These are phyloP conservation scores for Lycia hirtaria DNA, from an alignment of 2,888 invertebrate species.

Conservation along the genomic window DNA sequence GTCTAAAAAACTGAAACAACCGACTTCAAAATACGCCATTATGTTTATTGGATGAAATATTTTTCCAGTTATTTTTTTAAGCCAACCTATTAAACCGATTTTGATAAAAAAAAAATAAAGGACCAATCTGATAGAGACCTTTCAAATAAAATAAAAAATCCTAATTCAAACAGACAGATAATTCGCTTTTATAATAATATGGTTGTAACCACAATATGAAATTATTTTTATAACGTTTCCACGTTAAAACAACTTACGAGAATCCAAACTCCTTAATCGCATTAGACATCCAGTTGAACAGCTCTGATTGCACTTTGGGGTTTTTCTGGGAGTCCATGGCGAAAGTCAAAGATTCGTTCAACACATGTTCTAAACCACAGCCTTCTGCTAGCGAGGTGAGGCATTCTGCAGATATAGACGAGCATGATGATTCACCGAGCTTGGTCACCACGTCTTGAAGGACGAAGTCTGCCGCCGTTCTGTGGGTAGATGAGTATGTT, in stretches of 20 bases:
- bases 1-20: neutral
- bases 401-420: conserved; percentile 88
- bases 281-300: conserved; percentile 91
- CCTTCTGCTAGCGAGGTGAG: conserved; percentile 92
- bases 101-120: too few relatives aligned
- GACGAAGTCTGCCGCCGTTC: conserved; percentile 90
- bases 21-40: too few relatives aligned
- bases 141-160: neutral
- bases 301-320: conserved; percentile 95
- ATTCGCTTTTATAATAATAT: too few relatives aligned
- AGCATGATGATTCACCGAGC: conserved; percentile 93
- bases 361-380: conserved; percentile 90
- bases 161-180: too few relatives aligned
- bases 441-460: conserved; percentile 93
- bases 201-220: too few relatives aligned
- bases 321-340: conserved; percentile 94
- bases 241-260: conserved; percentile 85
- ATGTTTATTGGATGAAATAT: too few relatives aligned
- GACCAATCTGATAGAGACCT: too few relatives aligned
- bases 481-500: conserved; percentile 50
- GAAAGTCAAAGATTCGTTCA: conserved; percentile 89
- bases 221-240: too few relatives aligned
- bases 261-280: conserved; percentile 95
- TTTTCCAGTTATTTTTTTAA: too few relatives aligned
- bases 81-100: too few relatives aligned